Conservation (phyloP, 2,113 vertebrate species). For the Antechinus stuartii region DNA sequence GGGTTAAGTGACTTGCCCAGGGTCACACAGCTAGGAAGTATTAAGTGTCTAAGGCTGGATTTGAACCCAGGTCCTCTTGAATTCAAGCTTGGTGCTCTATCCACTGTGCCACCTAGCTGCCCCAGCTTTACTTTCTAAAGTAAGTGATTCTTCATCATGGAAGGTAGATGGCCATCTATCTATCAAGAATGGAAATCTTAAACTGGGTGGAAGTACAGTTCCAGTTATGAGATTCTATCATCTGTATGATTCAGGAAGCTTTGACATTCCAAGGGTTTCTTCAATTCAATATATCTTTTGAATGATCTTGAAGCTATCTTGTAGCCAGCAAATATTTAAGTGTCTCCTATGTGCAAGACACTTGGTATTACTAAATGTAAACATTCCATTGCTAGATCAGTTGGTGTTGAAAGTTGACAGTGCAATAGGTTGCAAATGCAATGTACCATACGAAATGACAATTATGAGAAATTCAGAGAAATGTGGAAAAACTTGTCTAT, state of each 20-base stretch:
- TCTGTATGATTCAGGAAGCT: slow-evolving; percentile 16
- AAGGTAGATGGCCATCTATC: background rate
- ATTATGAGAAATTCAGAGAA: background rate
- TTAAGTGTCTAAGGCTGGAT: too few species aligned
- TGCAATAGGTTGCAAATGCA: slow-evolving; percentile 56
- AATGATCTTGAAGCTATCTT: background rate
- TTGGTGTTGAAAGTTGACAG: slow-evolving; percentile 26
- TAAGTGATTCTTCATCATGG: slow-evolving; percentile 13
- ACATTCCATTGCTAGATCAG: background rate
- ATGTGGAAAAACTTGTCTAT: background rate
- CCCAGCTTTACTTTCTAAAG: background rate
- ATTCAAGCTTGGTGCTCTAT: too few species aligned
- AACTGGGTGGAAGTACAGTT: background rate
- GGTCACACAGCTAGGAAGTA: too few species aligned
- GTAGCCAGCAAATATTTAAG: slow-evolving; percentile 40
- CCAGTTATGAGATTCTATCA: slow-evolving; percentile 25
- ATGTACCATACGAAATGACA: background rate
- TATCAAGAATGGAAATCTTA: slow-evolving; percentile 33
- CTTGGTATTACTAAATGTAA: slow-evolving; percentile 36
- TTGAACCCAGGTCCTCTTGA: too few species aligned
- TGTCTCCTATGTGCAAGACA: background rate
- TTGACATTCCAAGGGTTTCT: background rate
- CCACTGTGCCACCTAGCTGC: too few species aligned
- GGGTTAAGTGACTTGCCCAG: too few species aligned
- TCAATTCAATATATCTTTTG: slow-evolving; percentile 38